These are phyloP conservation scores for Adelges cooleyi DNA, from an alignment of 1,140 invertebrate species.

Conservation along the genomic window DNA sequence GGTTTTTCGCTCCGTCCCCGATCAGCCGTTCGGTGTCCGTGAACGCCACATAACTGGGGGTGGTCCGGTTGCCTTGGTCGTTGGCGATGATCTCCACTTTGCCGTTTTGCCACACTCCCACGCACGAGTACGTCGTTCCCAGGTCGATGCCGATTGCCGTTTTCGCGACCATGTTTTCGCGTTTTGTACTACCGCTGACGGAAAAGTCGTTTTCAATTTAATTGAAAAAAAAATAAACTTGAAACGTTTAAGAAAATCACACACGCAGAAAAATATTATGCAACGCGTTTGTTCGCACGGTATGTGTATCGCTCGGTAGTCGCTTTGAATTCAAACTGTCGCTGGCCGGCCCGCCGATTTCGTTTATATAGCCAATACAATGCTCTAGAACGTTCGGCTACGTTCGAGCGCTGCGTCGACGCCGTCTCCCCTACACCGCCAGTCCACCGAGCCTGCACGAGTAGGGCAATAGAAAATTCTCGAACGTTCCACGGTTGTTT, in stretches of 20 bases:
- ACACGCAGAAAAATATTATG: neutral
- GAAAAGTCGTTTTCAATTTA: neutral
- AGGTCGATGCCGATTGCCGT: slow-evolving; percentile 72
- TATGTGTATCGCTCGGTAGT: neutral
- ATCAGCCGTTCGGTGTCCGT: slow-evolving; percentile 45
- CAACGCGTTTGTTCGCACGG: neutral
- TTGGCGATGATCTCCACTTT: no score
- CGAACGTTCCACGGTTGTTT: no score
- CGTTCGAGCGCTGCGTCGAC: no score
- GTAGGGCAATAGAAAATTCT: no score
- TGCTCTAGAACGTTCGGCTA: neutral
- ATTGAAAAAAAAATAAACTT: neutral
- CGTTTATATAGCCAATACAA: neutral
- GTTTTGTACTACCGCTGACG: neutral
- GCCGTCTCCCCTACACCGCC: no score
- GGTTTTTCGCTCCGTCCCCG: no score
- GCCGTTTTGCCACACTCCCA: no score
- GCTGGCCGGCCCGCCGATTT: neutral
- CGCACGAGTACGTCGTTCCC: no score
- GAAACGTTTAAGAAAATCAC: neutral
- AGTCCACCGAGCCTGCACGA: no score
- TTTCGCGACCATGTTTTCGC: slow-evolving; percentile 42
- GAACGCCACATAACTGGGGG: no score
- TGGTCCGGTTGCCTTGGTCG: no score
- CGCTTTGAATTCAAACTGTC: neutral